These are phyloP conservation scores for Conus betulinus DNA, from an alignment of 1,140 invertebrate genomes.

Conservation along the genomic window DNA sequence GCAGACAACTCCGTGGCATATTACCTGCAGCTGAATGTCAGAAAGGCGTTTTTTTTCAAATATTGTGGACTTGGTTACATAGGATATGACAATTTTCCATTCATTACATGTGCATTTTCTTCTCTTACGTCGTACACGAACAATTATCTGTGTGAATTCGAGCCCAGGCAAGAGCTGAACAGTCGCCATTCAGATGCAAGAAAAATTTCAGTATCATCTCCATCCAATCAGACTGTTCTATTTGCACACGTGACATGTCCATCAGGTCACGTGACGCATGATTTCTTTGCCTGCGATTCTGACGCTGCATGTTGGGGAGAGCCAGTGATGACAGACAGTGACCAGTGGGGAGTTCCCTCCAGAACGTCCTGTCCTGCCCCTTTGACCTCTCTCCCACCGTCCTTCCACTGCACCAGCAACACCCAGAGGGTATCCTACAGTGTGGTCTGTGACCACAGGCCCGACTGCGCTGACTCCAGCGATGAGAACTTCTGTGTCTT, in stretches of 20 bases:
- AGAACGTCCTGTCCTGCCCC: neutral
- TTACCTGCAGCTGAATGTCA: neutral
- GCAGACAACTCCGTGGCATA: neutral
- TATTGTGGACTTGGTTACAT: neutral
- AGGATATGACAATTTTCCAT: too few relatives aligned
- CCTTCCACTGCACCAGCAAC: neutral
- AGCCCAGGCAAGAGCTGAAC: neutral
- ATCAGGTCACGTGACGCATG: neutral
- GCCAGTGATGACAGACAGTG: neutral
- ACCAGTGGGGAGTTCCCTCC: conserved; percentile 6
- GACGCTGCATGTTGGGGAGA: neutral
- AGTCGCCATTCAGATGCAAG: neutral
- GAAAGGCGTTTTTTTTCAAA: neutral
- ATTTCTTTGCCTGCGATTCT: neutral
- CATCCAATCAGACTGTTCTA: neutral
- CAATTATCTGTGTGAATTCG: conserved; percentile 11
- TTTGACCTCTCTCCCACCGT: conserved; percentile 5
- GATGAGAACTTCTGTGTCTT: conserved; percentile 27
- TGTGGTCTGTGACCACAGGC: conserved; percentile 22
- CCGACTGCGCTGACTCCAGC: conserved; percentile 17
- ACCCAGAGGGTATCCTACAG: conserved; percentile 1
- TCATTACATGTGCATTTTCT: neutral
- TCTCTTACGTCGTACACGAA: neutral
- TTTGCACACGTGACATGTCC: neutral
- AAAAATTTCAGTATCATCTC: neutral